These are phyloP conservation scores for Drosophila novamexicana DNA, from an alignment of 1,140 invertebrate genomes.

Conservation along the genomic window DNA sequence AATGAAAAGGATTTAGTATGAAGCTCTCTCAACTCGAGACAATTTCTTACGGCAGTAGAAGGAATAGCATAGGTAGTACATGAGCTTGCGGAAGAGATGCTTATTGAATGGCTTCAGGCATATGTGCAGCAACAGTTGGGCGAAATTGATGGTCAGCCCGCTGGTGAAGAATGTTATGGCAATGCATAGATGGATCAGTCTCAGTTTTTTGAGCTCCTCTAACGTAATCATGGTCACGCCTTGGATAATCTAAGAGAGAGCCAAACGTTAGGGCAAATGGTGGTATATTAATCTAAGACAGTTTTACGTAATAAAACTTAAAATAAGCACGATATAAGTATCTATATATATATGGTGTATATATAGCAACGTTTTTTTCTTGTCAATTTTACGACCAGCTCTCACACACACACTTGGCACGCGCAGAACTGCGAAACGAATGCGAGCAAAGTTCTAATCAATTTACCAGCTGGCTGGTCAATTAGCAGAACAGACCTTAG, in stretches of 20 bases:
- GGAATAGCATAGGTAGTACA: conserved; percentile 95
- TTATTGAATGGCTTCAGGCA: conserved; percentile 90
- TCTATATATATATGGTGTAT: not conserved
- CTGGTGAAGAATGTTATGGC: conserved; percentile 95
- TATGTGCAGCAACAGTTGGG: conserved; percentile 91
- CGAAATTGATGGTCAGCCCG: conserved; percentile 93
- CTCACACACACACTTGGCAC: conserved; percentile 24
- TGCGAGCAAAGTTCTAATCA: conserved; percentile 22
- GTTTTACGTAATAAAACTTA: conserved; percentile 2
- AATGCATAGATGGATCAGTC: conserved; percentile 90
- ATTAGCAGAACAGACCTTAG: not conserved
- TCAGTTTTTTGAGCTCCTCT: conserved; percentile 76
- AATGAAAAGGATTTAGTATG: not conserved
- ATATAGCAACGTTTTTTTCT: not conserved
- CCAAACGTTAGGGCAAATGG: not conserved
- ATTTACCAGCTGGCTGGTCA: conserved; percentile 4
- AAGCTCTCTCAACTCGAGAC: not conserved
- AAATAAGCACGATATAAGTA: not conserved
- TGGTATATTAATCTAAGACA: no score
- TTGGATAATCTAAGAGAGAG: not conserved
- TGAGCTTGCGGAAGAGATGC: conserved; percentile 93
- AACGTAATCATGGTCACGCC: conserved; percentile 38
- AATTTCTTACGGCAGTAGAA: conserved; percentile 94
- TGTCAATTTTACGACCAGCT: conserved; percentile 1
- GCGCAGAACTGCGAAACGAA: conserved; percentile 3